Base-by-base conservation (phyloP, 1,140 invertebrate genomes). In the Physella acuta region DNA sequence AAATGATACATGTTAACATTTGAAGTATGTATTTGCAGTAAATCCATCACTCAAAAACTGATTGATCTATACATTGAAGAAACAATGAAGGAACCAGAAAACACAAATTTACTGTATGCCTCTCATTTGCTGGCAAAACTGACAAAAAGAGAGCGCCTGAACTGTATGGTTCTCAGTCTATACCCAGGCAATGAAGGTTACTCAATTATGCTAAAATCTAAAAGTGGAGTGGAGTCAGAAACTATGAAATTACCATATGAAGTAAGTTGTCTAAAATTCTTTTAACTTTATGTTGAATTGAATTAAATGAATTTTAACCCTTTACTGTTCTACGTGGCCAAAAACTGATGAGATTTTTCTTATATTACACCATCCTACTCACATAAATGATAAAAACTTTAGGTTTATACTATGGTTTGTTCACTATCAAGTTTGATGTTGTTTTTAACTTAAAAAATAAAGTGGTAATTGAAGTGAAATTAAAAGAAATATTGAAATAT, bases 101-200 rank as follows among this genome's bases (percentile, higher is more conserved):
- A 79, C 49, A 73, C 76, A 65, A 79, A 77, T 31, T 85, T 92
- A 73, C 89, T 90, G 81, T 88, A 89, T 79, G 90, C 90, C 78
- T 92, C 92, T 74, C 90, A 93, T 84, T 87, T 94, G 73, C 87
- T 97, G 82, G 91, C 93, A 78, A 91, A 93, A 82, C 86, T 96
- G 76, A 90, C 95, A 75, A 89, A 90, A 81, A 88, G 90, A 79
- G 93, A 95, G 81, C 90, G 90, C 81, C 87, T 95, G 61, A 94
- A 94, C 82, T 94, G 92, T 74, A 87, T 97, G 78, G 91, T 95
- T 75, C 88, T 96, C 71, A 96, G 94, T 87, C 87, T 97, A 74
- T 94, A 95, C 88, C 91, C 93, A 70, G 92, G 91, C 51, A 93
- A 94, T 85, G 94, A 94, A 86, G 94, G 94, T 77, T 95, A 94